phyloP scores from a whole-genome alignment of 1,140 invertebrate species.

The Chymomyza costata region DNA sequence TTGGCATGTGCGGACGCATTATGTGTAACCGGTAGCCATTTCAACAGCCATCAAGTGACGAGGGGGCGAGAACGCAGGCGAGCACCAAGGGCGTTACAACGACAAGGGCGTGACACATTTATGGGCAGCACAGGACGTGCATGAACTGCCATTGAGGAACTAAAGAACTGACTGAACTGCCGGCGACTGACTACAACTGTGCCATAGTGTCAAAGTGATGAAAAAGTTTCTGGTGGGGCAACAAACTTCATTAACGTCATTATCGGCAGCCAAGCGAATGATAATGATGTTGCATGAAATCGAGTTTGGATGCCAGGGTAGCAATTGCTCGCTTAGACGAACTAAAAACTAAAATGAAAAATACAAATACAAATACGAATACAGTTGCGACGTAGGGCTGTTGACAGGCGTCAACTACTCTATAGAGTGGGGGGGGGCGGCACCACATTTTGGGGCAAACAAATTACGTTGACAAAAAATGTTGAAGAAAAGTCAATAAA shows the following conservation, averaged over 20 bases:
- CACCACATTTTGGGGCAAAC: constrained; percentile 17
- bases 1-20: constrained; percentile 43
- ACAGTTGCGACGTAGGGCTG: no score
- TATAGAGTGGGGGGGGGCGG: not conserved
- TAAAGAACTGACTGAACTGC: no score
- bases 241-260: constrained; percentile 63
- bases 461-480: constrained; percentile 62
- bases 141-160: no score
- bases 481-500: constrained; percentile 61
- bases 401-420: no score
- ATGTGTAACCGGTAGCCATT: constrained; percentile 72
- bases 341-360: constrained; percentile 1
- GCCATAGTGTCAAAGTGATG: constrained; percentile 52
- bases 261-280: constrained; percentile 14
- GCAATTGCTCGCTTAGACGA: constrained; percentile 5
- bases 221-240: constrained; percentile 31
- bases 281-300: no score
- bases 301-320: not conserved
- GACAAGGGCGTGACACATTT: constrained; percentile 61
- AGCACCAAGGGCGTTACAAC: not conserved
- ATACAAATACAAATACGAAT: no score
- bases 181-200: no score
- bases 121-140: no score
- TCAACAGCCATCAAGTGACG: constrained; percentile 37
- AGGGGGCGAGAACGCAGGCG: not conserved